Evolutionary conservation across 2,113 vertebrate species (phyloP).

Genomic region (Podarcis raffonei): DNA sequence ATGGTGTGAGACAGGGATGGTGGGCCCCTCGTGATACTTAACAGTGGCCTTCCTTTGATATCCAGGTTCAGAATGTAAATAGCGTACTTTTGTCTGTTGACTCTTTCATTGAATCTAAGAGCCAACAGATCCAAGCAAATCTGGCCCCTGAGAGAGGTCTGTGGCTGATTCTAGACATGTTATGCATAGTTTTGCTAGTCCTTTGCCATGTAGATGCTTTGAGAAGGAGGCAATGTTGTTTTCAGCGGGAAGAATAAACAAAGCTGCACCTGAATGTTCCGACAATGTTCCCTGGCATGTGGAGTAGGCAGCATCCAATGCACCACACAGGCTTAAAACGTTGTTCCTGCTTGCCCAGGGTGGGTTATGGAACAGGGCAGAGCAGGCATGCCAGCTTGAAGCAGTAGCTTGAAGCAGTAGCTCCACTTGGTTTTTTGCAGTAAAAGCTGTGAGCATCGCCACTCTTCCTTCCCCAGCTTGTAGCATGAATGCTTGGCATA

Average conservation of each 20-base stretch:
- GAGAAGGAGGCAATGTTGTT: neutral
- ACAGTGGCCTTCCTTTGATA: neutral
- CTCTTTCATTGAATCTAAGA: neutral
- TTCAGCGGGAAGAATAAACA: neutral
- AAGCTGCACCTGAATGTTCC: neutral
- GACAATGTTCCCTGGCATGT: neutral
- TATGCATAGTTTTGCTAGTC: neutral
- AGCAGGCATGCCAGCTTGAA: constrained; percentile 5
- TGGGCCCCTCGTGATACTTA: constrained; percentile 22
- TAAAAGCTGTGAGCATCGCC: neutral
- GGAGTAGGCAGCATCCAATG: neutral
- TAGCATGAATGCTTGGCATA: constrained; percentile 4
- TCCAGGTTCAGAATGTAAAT: constrained; percentile 22
- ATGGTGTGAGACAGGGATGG: neutral
- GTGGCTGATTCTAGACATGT: neutral
- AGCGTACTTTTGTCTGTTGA: neutral
- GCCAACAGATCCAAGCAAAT: neutral
- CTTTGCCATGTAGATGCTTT: neutral
- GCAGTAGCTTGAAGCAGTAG: neutral
- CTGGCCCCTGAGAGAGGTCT: neutral
- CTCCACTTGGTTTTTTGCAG: neutral
- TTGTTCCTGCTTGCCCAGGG: neutral
- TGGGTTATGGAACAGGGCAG: neutral
- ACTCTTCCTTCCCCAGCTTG: neutral
- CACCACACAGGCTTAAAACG: neutral